Evolutionary conservation across 2,888 invertebrate genomes (phyloP).

Genomic region (Drosophila algonquin): DNA sequence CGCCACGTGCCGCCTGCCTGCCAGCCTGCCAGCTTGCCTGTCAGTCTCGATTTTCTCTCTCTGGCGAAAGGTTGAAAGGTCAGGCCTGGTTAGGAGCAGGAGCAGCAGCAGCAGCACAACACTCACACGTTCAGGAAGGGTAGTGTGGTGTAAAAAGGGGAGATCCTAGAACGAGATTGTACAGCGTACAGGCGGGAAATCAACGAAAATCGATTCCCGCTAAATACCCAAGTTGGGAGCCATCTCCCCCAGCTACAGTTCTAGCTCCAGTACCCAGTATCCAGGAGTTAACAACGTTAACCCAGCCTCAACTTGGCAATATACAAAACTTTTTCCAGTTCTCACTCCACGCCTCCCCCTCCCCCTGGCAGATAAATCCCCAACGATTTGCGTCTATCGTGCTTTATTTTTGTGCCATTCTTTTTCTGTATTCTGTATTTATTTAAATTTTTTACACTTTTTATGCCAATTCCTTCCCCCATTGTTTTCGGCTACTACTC

Average conservation of each 20-base stretch:
- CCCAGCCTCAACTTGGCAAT: constrained; percentile 53
- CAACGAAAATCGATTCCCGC: constrained; percentile 77
- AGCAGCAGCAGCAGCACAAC: constrained; percentile 3
- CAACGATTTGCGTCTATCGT: constrained; percentile 59
- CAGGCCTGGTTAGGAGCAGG: constrained; percentile 49
- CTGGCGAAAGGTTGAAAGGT: constrained; percentile 76
- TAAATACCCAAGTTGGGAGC: constrained; percentile 66
- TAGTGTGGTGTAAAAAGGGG: neutral
- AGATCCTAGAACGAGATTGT: constrained; percentile 33
- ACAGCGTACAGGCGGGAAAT: constrained; percentile 49
- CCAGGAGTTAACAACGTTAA: constrained; percentile 64
- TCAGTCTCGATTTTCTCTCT: constrained; percentile 4
- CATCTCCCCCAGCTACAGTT: constrained; percentile 6
- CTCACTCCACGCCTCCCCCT: neutral
- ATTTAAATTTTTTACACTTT: constrained; percentile 63
- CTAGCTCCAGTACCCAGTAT: constrained; percentile 3
- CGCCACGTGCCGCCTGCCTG: constrained; percentile 65
- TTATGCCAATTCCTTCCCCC: constrained; percentile 13
- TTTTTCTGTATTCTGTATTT: constrained; percentile 48
- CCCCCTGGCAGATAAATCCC: constrained; percentile 61
- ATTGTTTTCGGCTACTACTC: neutral
- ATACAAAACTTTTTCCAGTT: constrained; percentile 41
- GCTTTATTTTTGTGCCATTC: constrained; percentile 15
- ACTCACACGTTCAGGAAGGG: constrained; percentile 36
- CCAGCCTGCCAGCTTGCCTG: neutral